Evolutionary conservation across 2,113 vertebrate genomes (phyloP), one percentile per base, ranked within the genome.

Genomic region (Podocnemis expansa): DNA sequence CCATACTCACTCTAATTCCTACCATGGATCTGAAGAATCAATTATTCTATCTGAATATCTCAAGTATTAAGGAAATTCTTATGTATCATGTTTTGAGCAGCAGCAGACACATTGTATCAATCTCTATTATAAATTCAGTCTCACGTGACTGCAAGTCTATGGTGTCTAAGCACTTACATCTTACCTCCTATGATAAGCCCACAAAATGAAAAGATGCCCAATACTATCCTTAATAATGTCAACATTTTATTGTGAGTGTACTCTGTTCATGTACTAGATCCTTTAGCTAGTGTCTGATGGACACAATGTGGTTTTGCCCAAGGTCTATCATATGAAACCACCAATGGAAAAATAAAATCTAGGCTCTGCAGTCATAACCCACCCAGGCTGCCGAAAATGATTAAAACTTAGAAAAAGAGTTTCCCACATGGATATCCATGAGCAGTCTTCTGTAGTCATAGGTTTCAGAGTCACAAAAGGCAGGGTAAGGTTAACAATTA

Each of bases 401-500:
- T 92, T 94, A 87, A 93, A 93, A 4, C 0, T 78, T 93, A 81
- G 86, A 76, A 87, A 82, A 93, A 25, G 4, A 91, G 34, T 78
- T 2, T 81, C 27, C 12, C 24, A 58, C 34, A 27, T 8, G 29
- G 6, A 4, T 76, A 95, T 84, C 12, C 80, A 79, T 67, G 8
- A 94, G 21, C 45, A 95, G 63, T n/a, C 51, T 82, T 85, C 67
- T 75, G 5, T 21, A 93, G 27, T 47, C 55, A 55, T 85, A 82
- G 24, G 21, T 89, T 96, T 91, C 75, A 89, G 47, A 81, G 45
- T 58, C 58, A 89, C 45, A 89, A 91, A 92, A 45, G 56, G 94
- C 78, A 91, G 91, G 52, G 43, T 73, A 63, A 41, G n/a, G 43
- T 41, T 85, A 89, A 47, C n/a, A 88, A 86, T 93, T 95, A 79